phyloP scores from a whole-genome alignment of 2,113 vertebrate genomes.

The Zosterops pallidus region DNA sequence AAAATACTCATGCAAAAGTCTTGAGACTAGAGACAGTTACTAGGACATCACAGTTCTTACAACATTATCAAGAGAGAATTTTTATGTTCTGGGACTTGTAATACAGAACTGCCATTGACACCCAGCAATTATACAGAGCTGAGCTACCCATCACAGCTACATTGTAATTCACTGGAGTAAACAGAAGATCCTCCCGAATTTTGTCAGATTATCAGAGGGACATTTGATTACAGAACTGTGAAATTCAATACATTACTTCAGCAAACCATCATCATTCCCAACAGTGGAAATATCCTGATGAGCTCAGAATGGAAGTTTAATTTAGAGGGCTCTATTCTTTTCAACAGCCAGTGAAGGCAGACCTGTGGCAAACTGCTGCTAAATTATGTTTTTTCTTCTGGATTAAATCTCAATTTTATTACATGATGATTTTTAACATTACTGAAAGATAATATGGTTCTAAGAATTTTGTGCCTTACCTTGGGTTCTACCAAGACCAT shows the following conservation, averaged over 20 bases:
- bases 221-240: not conserved
- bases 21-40: not conserved
- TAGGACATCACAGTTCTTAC: not conserved
- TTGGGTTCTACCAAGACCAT: constrained; percentile 91
- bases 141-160: not conserved
- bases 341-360: not conserved
- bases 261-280: not conserved
- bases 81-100: not conserved
- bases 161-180: not conserved
- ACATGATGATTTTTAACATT: not conserved
- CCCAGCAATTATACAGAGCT: not conserved
- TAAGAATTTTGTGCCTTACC: constrained; percentile 74
- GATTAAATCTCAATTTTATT: not conserved
- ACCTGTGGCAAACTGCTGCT: not conserved
- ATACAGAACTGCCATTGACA: not conserved
- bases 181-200: not conserved
- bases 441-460: not conserved
- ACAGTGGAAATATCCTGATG: not conserved
- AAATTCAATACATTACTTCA: not conserved
- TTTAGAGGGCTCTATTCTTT: not conserved
- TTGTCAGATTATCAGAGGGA: not conserved
- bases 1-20: not conserved
- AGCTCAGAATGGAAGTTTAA: not conserved
- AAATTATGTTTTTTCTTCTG: not conserved
- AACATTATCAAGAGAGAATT: not conserved